Conservation (phyloP, 2,113 vertebrate genomes). For the Pteronura brasiliensis region DNA sequence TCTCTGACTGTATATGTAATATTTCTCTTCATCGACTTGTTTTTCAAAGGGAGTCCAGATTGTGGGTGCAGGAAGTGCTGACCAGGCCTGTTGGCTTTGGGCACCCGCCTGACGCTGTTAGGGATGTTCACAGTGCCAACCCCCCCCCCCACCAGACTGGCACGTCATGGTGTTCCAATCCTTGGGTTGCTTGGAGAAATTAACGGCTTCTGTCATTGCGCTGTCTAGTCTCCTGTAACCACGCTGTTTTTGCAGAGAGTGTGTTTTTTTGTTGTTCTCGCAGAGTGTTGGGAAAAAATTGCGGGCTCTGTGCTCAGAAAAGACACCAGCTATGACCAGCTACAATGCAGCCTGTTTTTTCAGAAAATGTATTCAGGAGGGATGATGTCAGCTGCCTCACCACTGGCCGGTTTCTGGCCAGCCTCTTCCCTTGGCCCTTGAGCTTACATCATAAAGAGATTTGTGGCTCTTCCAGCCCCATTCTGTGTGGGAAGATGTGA, state of each 20-base stretch:
- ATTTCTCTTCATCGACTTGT: not conserved
- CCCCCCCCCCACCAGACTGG: not conserved
- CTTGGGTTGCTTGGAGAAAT: conserved; percentile 69
- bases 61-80: not conserved
- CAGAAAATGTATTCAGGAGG: conserved; percentile 61
- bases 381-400: conserved; percentile 71
- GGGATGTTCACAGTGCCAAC: conserved; percentile 11
- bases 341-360: conserved; percentile 62
- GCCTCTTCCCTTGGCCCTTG: conserved; percentile 39
- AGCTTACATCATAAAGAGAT: conserved; percentile 59
- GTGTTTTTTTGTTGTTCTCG: conserved; percentile 63
- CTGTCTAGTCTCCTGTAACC: conserved; percentile 50
- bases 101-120: conserved; percentile 11
- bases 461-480: not conserved
- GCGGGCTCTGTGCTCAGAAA: conserved; percentile 57
- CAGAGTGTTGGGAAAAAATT: conserved; percentile 64
- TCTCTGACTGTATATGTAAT: not conserved
- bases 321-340: conserved; percentile 58
- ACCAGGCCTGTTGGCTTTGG: not conserved
- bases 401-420: conserved; percentile 37
- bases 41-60: not conserved
- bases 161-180: conserved; percentile 42
- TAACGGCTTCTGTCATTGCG: conserved; percentile 60
- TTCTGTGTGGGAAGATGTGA: conserved; percentile 50
- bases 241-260: conserved; percentile 45